Conservation (phyloP, 2,888 invertebrate species). For the Folsomia candida region DNA sequence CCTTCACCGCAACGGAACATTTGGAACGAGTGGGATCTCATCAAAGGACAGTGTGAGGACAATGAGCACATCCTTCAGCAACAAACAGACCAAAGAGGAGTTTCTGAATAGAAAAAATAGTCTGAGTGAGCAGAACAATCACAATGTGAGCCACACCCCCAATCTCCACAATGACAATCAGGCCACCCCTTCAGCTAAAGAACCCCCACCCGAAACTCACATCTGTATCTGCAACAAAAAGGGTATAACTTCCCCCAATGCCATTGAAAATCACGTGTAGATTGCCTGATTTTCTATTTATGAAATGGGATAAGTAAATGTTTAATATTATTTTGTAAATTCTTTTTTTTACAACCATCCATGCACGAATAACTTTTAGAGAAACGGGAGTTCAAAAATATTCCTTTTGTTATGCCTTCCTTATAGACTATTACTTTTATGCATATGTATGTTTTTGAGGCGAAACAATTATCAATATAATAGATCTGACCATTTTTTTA, state of each 20-base stretch:
- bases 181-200: background rate
- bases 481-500: too few species aligned
- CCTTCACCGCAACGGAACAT: slow-evolving; percentile 20
- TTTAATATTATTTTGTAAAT: too few species aligned
- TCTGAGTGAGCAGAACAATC: background rate
- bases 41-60: slow-evolving; percentile 19
- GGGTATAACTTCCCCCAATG: background rate
- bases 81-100: slow-evolving; percentile 20
- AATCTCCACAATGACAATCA: background rate
- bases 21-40: slow-evolving; percentile 15
- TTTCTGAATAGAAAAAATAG: slow-evolving; percentile 5
- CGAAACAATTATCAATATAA: too few species aligned
- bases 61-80: slow-evolving; percentile 4
- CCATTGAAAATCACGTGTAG: slow-evolving; percentile 16
- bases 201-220: slow-evolving; percentile 2
- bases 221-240: slow-evolving; percentile 17
- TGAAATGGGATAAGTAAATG: background rate
- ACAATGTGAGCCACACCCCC: background rate
- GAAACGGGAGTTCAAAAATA: too few species aligned
- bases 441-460: too few species aligned
- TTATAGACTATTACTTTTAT: too few species aligned
- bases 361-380: too few species aligned
- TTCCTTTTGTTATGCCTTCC: too few species aligned
- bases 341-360: too few species aligned
- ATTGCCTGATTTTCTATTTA: background rate